These are phyloP conservation scores for Drosophila mojavensis DNA, from an alignment of 1,140 invertebrate genomes.

Conservation along the genomic window DNA sequence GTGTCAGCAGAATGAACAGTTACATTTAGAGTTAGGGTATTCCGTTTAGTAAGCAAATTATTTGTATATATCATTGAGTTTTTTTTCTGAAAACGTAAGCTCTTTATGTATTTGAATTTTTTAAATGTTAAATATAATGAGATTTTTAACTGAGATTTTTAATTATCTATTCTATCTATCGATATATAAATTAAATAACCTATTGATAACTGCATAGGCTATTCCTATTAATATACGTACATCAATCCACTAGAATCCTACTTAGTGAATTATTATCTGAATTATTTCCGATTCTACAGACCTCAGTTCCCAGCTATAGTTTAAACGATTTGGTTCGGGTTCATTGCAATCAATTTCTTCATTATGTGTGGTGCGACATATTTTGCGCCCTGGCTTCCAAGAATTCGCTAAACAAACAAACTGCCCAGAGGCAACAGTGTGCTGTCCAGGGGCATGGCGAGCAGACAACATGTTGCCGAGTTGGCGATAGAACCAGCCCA, in stretches of 20 bases:
- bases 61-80: neutral
- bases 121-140: too few relatives aligned
- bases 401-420: slow-evolving; percentile 38
- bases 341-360: slow-evolving; percentile 30
- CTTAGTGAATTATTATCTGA: too few relatives aligned
- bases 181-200: too few relatives aligned
- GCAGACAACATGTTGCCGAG: slow-evolving; percentile 58
- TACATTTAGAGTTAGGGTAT: neutral
- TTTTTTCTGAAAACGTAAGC: too few relatives aligned
- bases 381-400: slow-evolving; percentile 48
- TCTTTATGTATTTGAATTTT: too few relatives aligned
- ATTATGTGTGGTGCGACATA: slow-evolving; percentile 45
- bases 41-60: neutral
- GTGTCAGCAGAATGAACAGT: too few relatives aligned
- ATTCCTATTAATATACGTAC: too few relatives aligned
- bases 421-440: slow-evolving; percentile 7
- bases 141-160: too few relatives aligned
- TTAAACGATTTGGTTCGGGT: neutral
- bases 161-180: too few relatives aligned
- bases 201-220: too few relatives aligned
- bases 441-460: neutral
- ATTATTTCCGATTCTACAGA: neutral
- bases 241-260: too few relatives aligned
- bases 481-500: slow-evolving; percentile 35
- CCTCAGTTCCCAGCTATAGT: neutral